Percentiles rank a stretch among this genome's conserved stretches.
These are phyloP conservation scores for Burhinus bistriatus DNA, from an alignment of 2,113 vertebrate species.

Conservation along the genomic window DNA sequence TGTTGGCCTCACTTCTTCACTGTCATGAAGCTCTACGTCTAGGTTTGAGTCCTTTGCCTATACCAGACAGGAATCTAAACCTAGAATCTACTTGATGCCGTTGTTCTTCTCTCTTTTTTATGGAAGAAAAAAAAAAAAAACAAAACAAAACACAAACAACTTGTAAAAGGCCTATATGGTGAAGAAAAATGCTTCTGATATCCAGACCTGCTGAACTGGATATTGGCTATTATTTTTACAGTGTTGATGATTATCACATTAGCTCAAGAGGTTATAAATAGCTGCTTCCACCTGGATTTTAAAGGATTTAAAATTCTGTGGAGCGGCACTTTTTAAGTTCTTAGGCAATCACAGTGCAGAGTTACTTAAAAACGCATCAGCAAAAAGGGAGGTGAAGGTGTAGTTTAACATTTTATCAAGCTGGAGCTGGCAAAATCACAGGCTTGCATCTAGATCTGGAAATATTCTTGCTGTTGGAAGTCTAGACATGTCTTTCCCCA, in stretches of 20 bases:
- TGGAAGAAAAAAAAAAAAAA: not conserved
- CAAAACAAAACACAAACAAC: too few species aligned
- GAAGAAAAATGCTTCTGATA: not conserved
- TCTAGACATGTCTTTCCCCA: conserved; percentile 3
- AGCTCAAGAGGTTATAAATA: not conserved
- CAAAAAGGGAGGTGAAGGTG: not conserved
- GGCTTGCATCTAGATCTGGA: not conserved
- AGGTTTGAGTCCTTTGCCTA: not conserved
- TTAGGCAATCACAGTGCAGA: not conserved
- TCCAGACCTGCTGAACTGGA: not conserved
- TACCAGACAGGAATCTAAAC: not conserved
- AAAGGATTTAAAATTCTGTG: not conserved
- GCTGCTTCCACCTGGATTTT: not conserved
- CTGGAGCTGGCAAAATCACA: not conserved
- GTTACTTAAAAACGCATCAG: not conserved
- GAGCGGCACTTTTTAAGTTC: not conserved
- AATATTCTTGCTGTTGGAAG: conserved; percentile 30
- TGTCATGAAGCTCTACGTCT: not conserved
- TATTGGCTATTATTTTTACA: not conserved
- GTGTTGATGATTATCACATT: not conserved
- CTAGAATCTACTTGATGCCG: not conserved
- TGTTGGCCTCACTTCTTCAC: not conserved
- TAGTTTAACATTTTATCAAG: not conserved
- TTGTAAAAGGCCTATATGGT: not conserved
- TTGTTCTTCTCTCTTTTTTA: not conserved